phyloP scores from a whole-genome alignment of 2,797 vertebrate species.

The Meda fulgida region DNA sequence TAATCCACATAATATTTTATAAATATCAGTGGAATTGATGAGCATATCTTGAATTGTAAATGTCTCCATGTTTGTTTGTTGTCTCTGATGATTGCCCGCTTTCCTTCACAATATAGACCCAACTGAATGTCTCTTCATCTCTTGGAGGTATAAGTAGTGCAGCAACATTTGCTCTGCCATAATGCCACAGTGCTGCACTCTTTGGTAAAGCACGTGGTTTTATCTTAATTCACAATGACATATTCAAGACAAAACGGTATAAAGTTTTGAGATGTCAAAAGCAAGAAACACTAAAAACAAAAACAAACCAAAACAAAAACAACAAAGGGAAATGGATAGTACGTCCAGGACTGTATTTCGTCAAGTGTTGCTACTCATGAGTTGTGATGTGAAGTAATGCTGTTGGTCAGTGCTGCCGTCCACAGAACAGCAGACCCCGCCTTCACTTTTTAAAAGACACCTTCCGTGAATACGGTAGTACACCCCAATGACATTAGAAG shows the following conservation, averaged over 20 bases:
- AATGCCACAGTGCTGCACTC: background rate
- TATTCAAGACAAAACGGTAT: background rate
- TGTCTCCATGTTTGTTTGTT: slow-evolving; percentile 73
- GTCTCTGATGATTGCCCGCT: background rate
- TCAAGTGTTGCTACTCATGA: background rate
- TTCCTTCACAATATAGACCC: background rate
- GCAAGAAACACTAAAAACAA: background rate
- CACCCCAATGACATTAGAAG: background rate
- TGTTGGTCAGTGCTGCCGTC: background rate
- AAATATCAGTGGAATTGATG: slow-evolving; percentile 79
- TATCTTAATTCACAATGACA: background rate
- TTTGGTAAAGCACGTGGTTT: slow-evolving; percentile 1
- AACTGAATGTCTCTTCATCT: slow-evolving; percentile 11
- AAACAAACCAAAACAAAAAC: background rate
- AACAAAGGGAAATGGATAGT: background rate
- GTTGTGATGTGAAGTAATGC: slow-evolving; percentile 35
- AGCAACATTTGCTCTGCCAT: slow-evolving; percentile 10
- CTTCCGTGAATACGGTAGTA: background rate
- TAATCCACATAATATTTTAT: slow-evolving; percentile 76
- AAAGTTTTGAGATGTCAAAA: background rate
- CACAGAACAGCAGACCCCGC: slow-evolving; percentile 15
- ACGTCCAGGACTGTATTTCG: background rate
- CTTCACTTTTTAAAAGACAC: slow-evolving; percentile 10
- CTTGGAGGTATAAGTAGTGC: background rate
- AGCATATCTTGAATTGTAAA: slow-evolving; percentile 77